These are phyloP conservation scores for Galleria mellonella DNA, from an alignment of 1,140 invertebrate genomes.

Conservation along the genomic window DNA sequence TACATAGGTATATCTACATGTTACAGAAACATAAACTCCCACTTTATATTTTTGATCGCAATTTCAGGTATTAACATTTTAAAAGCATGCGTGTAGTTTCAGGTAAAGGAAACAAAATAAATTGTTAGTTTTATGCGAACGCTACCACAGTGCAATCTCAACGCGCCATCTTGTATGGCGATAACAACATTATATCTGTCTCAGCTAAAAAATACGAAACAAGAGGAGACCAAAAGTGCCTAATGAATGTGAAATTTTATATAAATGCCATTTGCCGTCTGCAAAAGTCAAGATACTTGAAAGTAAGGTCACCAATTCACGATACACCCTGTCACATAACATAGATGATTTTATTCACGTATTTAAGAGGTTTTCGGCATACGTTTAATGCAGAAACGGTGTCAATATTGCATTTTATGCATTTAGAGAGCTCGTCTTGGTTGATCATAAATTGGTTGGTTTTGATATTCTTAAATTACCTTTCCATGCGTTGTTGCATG, in stretches of 20 bases:
- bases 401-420: slow-evolving; percentile 62
- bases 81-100: not conserved
- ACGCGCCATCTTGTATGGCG: slow-evolving; percentile 46
- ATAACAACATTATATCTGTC: slow-evolving; percentile 43
- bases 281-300: slow-evolving; percentile 26
- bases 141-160: slow-evolving; percentile 50
- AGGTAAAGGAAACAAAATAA: not conserved
- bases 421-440: slow-evolving; percentile 25
- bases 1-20: not conserved
- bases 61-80: not conserved
- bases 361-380: slow-evolving; percentile 41
- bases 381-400: slow-evolving; percentile 56
- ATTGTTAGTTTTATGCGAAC: slow-evolving; percentile 10
- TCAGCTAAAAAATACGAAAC: slow-evolving; percentile 51
- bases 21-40: not conserved
- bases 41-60: not conserved
- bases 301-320: slow-evolving; percentile 41
- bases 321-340: slow-evolving; percentile 50
- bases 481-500: not conserved
- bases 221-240: slow-evolving; percentile 30
- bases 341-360: slow-evolving; percentile 45
- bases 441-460: slow-evolving; percentile 54
- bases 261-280: slow-evolving; percentile 34
- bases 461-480: not conserved
- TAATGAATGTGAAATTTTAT: slow-evolving; percentile 59